phyloP scores from a whole-genome alignment of 1,140 invertebrate species.

The Bombus superbus region DNA sequence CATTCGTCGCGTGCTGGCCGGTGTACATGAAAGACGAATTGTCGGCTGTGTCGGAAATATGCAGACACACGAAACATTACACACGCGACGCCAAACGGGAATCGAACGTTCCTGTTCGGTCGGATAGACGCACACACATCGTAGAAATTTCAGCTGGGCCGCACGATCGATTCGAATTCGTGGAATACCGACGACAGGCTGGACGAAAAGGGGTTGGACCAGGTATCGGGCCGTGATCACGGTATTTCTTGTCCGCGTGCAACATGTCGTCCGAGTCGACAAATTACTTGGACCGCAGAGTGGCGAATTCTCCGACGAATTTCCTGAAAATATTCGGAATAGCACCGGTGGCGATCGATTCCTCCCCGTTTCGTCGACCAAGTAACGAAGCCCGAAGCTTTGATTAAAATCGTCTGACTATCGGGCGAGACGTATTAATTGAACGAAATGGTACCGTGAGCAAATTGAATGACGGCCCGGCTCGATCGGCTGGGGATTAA shows the following conservation, averaged over 20 bases:
- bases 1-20: constrained; percentile 59
- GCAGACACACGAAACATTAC: constrained; percentile 54
- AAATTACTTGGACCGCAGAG: constrained; percentile 33
- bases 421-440: constrained; percentile 19
- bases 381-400: neutral
- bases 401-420: constrained; percentile 15
- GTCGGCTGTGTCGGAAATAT: constrained; percentile 50
- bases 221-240: constrained; percentile 29
- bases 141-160: constrained; percentile 35
- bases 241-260: constrained; percentile 44
- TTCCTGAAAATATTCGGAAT: constrained; percentile 36
- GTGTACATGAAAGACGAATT: constrained; percentile 27
- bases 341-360: neutral
- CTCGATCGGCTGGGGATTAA: neutral
- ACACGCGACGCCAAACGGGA: constrained; percentile 52
- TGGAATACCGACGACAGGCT: constrained; percentile 15
- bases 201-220: neutral
- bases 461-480: neutral
- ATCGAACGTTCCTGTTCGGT: neutral
- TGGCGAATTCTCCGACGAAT: constrained; percentile 40
- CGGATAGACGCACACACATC: neutral
- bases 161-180: constrained; percentile 38
- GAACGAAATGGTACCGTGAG: neutral
- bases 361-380: neutral
- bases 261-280: constrained; percentile 44